Conservation (phyloP, 2,797 vertebrate species). For the Menidia menidia region DNA sequence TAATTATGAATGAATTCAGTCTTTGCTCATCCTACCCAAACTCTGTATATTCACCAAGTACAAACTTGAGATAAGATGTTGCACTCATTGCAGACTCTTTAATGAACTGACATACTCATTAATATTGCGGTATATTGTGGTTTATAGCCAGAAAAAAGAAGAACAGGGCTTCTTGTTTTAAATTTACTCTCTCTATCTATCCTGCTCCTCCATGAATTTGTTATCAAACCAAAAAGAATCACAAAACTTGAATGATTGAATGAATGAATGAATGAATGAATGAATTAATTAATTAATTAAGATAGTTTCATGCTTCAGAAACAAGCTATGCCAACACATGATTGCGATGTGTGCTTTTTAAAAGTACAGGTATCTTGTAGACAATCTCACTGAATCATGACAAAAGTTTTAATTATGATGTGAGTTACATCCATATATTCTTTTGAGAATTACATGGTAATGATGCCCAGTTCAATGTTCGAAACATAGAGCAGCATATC, state of each 20-base stretch:
- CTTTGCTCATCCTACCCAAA: not conserved
- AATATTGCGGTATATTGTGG: not conserved
- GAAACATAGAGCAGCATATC: slow-evolving; percentile 4
- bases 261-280: not conserved
- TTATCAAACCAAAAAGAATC: not conserved
- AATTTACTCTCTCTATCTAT: not conserved
- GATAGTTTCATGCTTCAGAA: not conserved
- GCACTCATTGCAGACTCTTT: not conserved
- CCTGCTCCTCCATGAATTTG: not conserved
- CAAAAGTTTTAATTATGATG: not conserved
- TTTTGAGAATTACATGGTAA: not conserved
- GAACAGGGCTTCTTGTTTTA: not conserved
- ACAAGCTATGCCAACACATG: not conserved
- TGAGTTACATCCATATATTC: not conserved
- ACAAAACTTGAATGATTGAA: not conserved
- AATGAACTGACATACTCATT: not conserved
- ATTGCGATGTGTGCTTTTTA: not conserved
- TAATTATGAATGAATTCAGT: slow-evolving; percentile 12
- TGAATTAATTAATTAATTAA: not conserved
- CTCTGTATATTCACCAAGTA: not conserved
- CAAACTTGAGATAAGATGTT: not conserved
- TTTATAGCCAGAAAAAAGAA: not conserved
- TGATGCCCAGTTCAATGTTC: not conserved
- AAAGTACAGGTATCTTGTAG: not conserved
- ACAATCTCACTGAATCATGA: not conserved